Evolutionary conservation across 1,140 invertebrate genomes (phyloP).

Genomic region (Drosophila punjabiensis): DNA sequence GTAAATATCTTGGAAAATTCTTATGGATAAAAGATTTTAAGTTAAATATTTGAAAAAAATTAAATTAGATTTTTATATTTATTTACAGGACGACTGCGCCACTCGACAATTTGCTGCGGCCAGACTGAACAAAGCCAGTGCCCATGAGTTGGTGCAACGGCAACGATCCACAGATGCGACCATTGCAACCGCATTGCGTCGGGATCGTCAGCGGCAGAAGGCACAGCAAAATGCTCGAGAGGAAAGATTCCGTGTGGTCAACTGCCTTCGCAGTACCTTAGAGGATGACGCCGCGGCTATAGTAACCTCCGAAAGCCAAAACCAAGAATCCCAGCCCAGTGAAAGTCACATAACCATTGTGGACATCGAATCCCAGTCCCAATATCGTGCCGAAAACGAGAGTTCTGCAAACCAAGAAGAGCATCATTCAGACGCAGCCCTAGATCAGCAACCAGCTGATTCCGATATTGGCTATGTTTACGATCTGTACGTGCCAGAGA

Average conservation of each 20-base stretch:
- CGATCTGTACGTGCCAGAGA: constrained; percentile 82
- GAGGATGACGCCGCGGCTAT: constrained; percentile 26
- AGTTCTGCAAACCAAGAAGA: neutral
- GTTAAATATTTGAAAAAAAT: neutral
- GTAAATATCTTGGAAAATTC: neutral
- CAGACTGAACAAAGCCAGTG: constrained; percentile 79
- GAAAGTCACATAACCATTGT: constrained; percentile 63
- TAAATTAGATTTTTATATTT: neutral
- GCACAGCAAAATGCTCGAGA: constrained; percentile 64
- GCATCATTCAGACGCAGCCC: neutral
- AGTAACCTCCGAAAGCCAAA: neutral
- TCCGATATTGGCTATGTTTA: constrained; percentile 83
- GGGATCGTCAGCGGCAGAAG: constrained; percentile 66
- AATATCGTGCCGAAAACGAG: constrained; percentile 4
- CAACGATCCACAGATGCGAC: constrained; percentile 41
- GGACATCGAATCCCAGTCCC: constrained; percentile 65
- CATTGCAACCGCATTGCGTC: constrained; percentile 28
- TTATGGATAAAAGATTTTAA: too few species aligned
- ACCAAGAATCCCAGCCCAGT: constrained; percentile 7
- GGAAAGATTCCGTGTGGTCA: constrained; percentile 82
- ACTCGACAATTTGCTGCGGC: constrained; percentile 85
- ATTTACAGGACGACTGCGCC: constrained; percentile 69
- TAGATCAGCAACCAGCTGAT: constrained; percentile 60
- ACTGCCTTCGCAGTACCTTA: constrained; percentile 73
- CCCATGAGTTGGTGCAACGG: constrained; percentile 68